Base-by-base conservation (phyloP, 2,888 invertebrate genomes). In the Pachymerium ferrugineum region DNA sequence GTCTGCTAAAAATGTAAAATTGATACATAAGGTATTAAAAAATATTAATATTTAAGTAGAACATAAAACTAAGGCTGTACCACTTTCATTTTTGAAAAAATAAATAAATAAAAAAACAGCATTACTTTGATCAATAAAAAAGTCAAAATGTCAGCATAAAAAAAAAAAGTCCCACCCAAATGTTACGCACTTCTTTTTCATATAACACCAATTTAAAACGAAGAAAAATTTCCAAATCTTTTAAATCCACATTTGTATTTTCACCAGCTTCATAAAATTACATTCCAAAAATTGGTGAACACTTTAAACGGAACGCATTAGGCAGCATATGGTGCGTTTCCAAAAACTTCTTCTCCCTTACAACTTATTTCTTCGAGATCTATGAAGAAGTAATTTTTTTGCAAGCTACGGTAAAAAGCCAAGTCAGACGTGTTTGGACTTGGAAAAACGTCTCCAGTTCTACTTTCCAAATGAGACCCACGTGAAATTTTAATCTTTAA, bases 381-480 rank as follows among this genome's bases (percentile, higher is more conserved):
- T 47, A 47, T 47, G 47, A 47, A n/a, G n/a, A n/a, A 47, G 47
- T 47, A 47, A 47, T 47, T 47, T 47, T 47, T 47, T 47, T 47
- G 47, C 47, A 47, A 47, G 47, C 47, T 47, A 3, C 47, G 47
- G 47, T 47, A 47, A 47, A 47, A 47, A 47, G 47, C 47, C 5
- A 16, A 47, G 16, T 47, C 5, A 47, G 47, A 47, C 47, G 47
- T 47, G 47, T 47, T 47, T 16, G 47, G 47, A 47, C 47, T 47
- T 16, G 47, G n/a, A 47, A 47, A 47, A 47, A 47, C 47, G 47
- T 47, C 47, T 47, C 47, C 47, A 22, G 19, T 47, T 47, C 47
- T 47, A 47, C 19, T 47, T 47, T 47, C 47, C 47, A 47, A 47
- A 47, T 47, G 47, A 47, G 47, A 16, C 47, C 47, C 47, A 47